Conservation (phyloP, 2,113 vertebrate species). For the Malurus cyaneus region DNA sequence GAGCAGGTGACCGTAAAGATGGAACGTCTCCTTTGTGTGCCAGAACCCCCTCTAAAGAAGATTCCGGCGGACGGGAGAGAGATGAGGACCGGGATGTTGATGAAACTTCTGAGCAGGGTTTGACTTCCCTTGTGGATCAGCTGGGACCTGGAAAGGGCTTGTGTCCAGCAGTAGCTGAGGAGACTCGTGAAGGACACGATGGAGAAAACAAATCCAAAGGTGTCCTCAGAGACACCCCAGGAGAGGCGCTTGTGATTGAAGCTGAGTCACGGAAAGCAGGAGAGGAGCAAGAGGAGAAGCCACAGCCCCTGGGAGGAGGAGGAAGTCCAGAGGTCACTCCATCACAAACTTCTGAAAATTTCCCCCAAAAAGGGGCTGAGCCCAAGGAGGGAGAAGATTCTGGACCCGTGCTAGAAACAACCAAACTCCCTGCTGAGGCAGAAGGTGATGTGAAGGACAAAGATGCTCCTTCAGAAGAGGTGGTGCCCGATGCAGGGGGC, state of each 20-base stretch:
- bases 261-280: background rate
- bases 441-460: background rate
- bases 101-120: slow-evolving; percentile 33
- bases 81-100: slow-evolving; percentile 65
- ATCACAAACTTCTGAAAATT: slow-evolving; percentile 1
- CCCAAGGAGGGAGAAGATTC: background rate
- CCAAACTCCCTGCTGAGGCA: background rate
- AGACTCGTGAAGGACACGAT: background rate
- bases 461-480: background rate
- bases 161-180: background rate
- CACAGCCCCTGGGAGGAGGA: background rate
- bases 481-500: background rate
- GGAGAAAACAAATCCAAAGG: background rate
- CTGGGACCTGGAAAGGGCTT: background rate
- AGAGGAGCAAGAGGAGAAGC: background rate
- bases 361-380: slow-evolving; percentile 44
- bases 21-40: background rate
- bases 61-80: background rate
- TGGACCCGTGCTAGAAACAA: background rate
- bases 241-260: background rate
- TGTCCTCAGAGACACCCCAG: background rate
- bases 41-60: background rate
- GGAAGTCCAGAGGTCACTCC: background rate
- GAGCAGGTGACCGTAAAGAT: background rate
- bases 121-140: background rate